Percentiles rank a stretch among this genome's conserved stretches.
These are phyloP conservation scores for Nicator chloris DNA, from an alignment of 2,113 vertebrate genomes.

Conservation along the genomic window DNA sequence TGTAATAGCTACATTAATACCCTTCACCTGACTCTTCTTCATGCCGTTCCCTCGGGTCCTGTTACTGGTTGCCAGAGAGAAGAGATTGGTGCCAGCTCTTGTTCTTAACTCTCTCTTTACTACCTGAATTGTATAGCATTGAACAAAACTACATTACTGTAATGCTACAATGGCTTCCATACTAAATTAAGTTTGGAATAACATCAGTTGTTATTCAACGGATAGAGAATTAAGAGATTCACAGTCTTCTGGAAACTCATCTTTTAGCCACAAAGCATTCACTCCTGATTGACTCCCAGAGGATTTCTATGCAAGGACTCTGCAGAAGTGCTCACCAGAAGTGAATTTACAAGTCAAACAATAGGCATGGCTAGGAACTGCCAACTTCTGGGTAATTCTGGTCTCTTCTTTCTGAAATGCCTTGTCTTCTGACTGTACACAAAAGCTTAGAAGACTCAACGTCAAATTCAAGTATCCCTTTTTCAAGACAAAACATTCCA, in stretches of 20 bases:
- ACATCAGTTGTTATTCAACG: background rate
- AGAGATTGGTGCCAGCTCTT: background rate
- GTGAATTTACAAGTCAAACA: background rate
- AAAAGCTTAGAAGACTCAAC: background rate
- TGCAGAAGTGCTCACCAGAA: background rate
- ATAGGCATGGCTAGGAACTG: background rate
- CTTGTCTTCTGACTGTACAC: background rate
- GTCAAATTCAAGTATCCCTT: background rate
- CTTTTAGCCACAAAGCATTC: background rate
- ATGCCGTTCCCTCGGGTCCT: fast-evolving
- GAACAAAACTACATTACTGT: background rate
- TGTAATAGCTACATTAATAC: background rate
- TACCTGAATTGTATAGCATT: background rate
- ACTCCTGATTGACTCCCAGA: background rate
- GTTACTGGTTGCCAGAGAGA: background rate
- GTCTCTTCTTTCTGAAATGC: background rate
- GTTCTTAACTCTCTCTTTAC: background rate
- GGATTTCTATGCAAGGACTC: background rate
- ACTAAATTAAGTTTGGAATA: background rate
- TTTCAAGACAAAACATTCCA: background rate
- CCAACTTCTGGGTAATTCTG: background rate
- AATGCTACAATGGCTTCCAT: background rate
- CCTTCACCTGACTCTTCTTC: background rate
- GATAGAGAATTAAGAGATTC: background rate
- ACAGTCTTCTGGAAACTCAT: background rate